These are phyloP conservation scores for Orientallactaga bullata DNA, from an alignment of 2,113 vertebrate species.

Conservation along the genomic window DNA sequence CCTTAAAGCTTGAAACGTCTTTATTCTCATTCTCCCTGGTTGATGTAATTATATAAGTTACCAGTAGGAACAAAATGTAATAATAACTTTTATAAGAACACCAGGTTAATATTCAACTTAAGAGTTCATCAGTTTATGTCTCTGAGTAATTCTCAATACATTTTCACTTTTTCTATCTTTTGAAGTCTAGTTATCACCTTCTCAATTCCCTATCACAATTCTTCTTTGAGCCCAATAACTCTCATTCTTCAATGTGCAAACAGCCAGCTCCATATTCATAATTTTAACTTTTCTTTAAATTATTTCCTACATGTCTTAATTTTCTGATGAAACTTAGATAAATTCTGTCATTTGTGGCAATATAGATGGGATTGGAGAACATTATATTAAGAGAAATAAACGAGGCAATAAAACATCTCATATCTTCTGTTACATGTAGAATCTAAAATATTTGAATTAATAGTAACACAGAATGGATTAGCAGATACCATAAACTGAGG, in stretches of 20 bases:
- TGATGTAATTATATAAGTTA: conserved; percentile 62
- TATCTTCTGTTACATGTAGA: not conserved
- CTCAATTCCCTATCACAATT: not conserved
- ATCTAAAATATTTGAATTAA: not conserved
- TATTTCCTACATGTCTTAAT: not conserved
- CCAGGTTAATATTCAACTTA: not conserved
- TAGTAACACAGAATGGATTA: not conserved
- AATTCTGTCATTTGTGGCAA: not conserved
- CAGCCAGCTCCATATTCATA: not conserved
- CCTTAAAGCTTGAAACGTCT: conserved; percentile 61
- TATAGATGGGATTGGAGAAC: not conserved
- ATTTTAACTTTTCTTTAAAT: not conserved
- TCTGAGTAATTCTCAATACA: conserved; percentile 6
- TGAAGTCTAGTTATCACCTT: conserved; percentile 4
- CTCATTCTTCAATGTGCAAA: not conserved
- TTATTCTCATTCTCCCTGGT: conserved; percentile 41
- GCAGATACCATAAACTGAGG: not conserved
- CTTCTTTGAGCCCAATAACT: too few species aligned
- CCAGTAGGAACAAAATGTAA: conserved; percentile 68
- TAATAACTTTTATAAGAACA: conserved; percentile 24
- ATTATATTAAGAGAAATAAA: not conserved
- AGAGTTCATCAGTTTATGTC: conserved; percentile 17
- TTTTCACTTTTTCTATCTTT: not conserved
- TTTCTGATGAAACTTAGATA: not conserved
- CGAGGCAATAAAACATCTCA: not conserved